Conservation (phyloP, 1,140 invertebrate genomes). For the Drosophila pruinosa region DNA sequence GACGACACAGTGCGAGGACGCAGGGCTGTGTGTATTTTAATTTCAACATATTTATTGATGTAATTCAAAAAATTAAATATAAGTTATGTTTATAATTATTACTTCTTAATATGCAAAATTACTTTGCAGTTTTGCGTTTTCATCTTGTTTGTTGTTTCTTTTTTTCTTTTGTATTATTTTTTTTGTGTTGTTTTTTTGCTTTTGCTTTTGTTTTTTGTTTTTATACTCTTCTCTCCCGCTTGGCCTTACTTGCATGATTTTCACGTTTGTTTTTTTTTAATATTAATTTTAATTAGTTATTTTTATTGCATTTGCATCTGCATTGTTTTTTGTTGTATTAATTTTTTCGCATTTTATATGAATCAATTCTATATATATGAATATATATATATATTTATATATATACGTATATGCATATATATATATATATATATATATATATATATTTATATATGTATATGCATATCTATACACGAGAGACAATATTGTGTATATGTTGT, state of each 20-base stretch:
- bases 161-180: constrained; percentile 19
- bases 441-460: constrained; percentile 1
- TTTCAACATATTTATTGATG: constrained; percentile 80
- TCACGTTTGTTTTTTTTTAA: constrained; percentile 29
- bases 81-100: constrained; percentile 79
- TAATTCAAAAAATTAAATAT: constrained; percentile 81
- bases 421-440: constrained; percentile 14
- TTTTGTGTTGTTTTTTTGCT: constrained; percentile 13
- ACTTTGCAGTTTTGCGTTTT: constrained; percentile 74
- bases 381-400: constrained; percentile 7
- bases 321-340: constrained; percentile 28
- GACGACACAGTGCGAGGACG: too few relatives aligned
- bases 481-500: constrained; percentile 16
- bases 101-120: constrained; percentile 75
- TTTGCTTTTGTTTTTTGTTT: constrained; percentile 33
- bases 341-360: constrained; percentile 31
- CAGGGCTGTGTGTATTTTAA: constrained; percentile 41
- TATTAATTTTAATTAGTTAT: constrained; percentile 21
- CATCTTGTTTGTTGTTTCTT: constrained; percentile 15
- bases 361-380: constrained; percentile 11
- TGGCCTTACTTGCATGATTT: constrained; percentile 42
- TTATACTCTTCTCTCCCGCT: constrained; percentile 27
- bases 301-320: constrained; percentile 31
- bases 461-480: constrained; percentile 15
- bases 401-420: constrained; percentile 9